Conservation (phyloP, 2,888 invertebrate species). For the Podotricha telesiphe region DNA sequence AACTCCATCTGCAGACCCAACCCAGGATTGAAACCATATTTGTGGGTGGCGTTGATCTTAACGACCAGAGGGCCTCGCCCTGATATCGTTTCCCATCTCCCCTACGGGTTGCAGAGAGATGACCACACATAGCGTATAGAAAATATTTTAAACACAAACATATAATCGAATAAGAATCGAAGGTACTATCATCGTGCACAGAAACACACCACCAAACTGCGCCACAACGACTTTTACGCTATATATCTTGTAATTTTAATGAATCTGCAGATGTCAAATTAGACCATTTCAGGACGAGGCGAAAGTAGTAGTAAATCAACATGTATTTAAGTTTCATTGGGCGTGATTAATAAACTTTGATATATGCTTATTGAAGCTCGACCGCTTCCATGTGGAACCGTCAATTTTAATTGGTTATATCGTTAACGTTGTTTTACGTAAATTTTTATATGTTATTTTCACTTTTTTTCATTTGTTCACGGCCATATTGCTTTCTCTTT, state of each 20-base stretch:
- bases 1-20: too few species aligned
- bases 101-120: too few species aligned
- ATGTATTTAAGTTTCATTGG: slow-evolving; percentile 60
- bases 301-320: slow-evolving; percentile 75
- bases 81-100: too few species aligned
- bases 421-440: slow-evolving; percentile 47
- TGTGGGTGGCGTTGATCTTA: too few species aligned
- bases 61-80: too few species aligned
- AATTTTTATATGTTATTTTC: slow-evolving; percentile 46
- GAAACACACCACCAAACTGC: too few species aligned
- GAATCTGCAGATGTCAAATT: slow-evolving; percentile 58
- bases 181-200: too few species aligned
- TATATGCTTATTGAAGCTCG: slow-evolving; percentile 47
- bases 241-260: slow-evolving; percentile 7
- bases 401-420: slow-evolving; percentile 51
- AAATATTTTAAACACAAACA: too few species aligned
- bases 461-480: slow-evolving; percentile 44
- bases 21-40: too few species aligned
- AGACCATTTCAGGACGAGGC: slow-evolving; percentile 67
- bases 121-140: too few species aligned
- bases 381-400: slow-evolving; percentile 44
- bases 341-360: slow-evolving; percentile 51
- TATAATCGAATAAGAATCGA: too few species aligned
- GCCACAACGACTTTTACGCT: slow-evolving; percentile 46
- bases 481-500: slow-evolving; percentile 45